Evolutionary conservation across 2,888 invertebrate species (phyloP).

Genomic region (Darwinula stevensoni): DNA sequence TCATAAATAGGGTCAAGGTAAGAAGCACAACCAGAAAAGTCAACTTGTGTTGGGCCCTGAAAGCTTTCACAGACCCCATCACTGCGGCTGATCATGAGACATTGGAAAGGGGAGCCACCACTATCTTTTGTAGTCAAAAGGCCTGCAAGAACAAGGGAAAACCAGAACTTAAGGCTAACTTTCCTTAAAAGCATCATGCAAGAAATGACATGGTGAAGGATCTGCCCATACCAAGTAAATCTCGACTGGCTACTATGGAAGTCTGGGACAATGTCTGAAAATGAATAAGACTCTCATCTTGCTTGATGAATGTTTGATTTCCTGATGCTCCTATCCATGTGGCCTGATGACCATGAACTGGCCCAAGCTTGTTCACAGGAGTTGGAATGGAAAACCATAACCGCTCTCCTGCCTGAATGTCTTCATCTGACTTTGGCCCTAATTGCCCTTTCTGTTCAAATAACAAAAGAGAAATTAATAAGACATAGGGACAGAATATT

Average conservation of each 20-base stretch:
- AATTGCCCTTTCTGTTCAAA: no score
- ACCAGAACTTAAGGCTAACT: no score
- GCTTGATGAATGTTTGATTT: conserved; percentile 74
- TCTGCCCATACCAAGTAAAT: conserved; percentile 50
- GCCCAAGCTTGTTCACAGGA: conserved; percentile 47
- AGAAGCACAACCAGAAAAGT: conserved; percentile 44
- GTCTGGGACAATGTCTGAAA: conserved; percentile 58
- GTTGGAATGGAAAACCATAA: conserved; percentile 46
- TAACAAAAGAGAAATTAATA: no score
- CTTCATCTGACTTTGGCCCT: no score
- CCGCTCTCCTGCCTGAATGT: no score
- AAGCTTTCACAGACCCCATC: conserved; percentile 69
- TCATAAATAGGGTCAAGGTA: conserved; percentile 75
- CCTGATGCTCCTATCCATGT: conserved; percentile 87
- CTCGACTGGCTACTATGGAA: conserved; percentile 59
- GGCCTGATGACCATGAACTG: conserved; percentile 53
- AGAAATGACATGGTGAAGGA: no score
- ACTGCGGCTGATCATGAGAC: no score
- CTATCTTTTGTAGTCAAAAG: no score
- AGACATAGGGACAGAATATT: no score
- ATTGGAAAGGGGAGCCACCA: no score
- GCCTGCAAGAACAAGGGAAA: no score
- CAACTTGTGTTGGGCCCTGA: conserved; percentile 47
- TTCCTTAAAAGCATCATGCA: no score
- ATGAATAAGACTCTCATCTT: conserved; percentile 75